Conservation (phyloP, 2,797 vertebrate species). For the Alauda arvensis region DNA sequence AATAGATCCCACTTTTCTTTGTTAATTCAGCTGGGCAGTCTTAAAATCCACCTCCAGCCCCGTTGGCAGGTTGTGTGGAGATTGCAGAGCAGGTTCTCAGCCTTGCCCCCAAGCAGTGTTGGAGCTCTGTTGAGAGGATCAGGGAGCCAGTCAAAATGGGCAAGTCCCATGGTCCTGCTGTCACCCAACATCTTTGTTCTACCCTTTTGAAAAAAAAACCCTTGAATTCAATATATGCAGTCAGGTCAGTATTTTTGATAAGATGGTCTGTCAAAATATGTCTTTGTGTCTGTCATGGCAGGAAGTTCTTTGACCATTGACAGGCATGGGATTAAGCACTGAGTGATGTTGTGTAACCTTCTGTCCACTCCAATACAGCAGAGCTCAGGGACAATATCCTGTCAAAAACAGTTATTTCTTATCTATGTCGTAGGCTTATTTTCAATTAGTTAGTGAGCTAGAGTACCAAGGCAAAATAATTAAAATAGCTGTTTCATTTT, state of each 20-base stretch:
- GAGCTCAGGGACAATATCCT: background rate
- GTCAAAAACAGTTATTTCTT: conserved; percentile 24
- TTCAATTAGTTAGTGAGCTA: background rate
- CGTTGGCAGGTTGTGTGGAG: background rate
- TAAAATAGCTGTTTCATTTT: conserved; percentile 26
- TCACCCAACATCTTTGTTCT: background rate
- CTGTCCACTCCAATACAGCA: background rate
- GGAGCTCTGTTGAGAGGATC: background rate
- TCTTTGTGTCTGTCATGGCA: background rate
- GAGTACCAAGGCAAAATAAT: conserved; percentile 16
- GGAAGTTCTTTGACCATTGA: background rate
- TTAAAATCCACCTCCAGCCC: background rate
- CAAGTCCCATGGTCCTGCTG: background rate
- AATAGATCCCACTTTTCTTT: background rate
- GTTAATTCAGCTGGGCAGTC: background rate
- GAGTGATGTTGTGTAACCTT: conserved; percentile 9
- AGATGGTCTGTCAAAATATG: background rate
- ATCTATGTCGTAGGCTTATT: conserved; percentile 12
- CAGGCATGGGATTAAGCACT: background rate
- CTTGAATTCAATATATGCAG: background rate
- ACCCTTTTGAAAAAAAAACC: background rate
- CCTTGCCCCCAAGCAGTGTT: background rate
- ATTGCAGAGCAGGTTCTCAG: background rate
- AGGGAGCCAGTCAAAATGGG: background rate
- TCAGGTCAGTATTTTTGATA: background rate